Conservation (phyloP, 2,888 invertebrate genomes). For the Gastracanthus pulcherrimus region DNA sequence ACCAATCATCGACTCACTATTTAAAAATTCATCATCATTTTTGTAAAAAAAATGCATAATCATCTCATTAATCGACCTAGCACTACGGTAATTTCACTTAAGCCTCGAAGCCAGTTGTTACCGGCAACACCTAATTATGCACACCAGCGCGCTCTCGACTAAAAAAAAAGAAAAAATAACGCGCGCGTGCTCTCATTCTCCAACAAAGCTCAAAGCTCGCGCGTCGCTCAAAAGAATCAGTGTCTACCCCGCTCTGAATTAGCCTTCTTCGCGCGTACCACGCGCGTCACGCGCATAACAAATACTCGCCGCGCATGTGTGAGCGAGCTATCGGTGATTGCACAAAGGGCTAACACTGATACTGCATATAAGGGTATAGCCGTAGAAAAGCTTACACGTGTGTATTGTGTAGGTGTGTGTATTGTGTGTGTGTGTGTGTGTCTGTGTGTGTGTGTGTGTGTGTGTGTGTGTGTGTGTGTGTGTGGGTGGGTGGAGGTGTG, state of each 20-base stretch:
- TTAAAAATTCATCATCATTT: no score
- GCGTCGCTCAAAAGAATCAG: neutral
- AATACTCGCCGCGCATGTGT: no score
- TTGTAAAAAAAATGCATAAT: no score
- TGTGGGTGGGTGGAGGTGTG: neutral
- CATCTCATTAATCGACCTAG: no score
- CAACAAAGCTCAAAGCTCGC: neutral
- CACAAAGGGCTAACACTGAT: slow-evolving; percentile 25
- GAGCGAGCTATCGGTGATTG: slow-evolving; percentile 24
- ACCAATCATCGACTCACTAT: no score
- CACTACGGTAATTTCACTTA: no score
- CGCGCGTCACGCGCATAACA: neutral
- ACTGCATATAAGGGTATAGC: no score
- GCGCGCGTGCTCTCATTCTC: slow-evolving; percentile 25
- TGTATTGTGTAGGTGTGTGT: neutral
- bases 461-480: neutral
- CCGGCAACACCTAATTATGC: neutral
- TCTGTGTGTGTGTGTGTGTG: neutral
- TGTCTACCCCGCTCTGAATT: neutral
- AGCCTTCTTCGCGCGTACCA: neutral
- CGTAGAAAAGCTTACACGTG: neutral
- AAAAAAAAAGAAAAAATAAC: slow-evolving; percentile 57
- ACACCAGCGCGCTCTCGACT: neutral
- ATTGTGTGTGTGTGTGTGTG: neutral
- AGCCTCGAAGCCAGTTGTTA: neutral